A percentile compares a stretch with the other conserved stretches of the same genome.
Evolutionary conservation across 2,888 invertebrate genomes (phyloP).

Genomic region (Itoplectis maculator): DNA sequence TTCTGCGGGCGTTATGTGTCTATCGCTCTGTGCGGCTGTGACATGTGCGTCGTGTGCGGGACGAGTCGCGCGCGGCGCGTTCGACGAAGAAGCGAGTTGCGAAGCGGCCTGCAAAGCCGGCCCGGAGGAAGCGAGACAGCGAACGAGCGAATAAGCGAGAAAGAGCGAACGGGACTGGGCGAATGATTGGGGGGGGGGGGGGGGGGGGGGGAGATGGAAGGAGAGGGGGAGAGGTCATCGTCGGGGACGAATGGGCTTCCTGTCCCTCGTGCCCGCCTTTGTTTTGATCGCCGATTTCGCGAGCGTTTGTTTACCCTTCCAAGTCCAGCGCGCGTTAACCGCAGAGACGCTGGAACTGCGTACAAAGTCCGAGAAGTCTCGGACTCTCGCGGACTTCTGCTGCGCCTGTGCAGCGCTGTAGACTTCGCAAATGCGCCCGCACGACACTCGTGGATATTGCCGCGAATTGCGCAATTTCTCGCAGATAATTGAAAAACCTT

Average conservation of each 20-base stretch:
- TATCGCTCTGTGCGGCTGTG: not conserved
- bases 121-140: too few relatives aligned
- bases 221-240: conserved; percentile 23
- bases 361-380: conserved; percentile 1
- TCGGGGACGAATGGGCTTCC: conserved; percentile 24
- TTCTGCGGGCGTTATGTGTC: conserved; percentile 2
- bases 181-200: too few relatives aligned
- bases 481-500: conserved; percentile 41
- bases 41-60: conserved; percentile 1
- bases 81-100: conserved; percentile 31
- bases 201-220: too few relatives aligned
- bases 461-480: conserved; percentile 34
- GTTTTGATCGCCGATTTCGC: conserved; percentile 5
- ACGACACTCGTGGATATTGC: conserved; percentile 23
- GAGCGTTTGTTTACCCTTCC: conserved; percentile 1
- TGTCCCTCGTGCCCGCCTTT: not conserved
- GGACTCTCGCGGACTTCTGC: too few relatives aligned
- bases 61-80: not conserved
- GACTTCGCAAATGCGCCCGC: too few relatives aligned
- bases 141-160: too few relatives aligned
- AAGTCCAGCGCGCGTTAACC: not conserved
- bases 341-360: not conserved
- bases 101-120: not conserved
- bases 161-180: too few relatives aligned
- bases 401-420: too few relatives aligned